phyloP scores from a whole-genome alignment of 2,113 vertebrate genomes.

The Eurypyga helias region DNA sequence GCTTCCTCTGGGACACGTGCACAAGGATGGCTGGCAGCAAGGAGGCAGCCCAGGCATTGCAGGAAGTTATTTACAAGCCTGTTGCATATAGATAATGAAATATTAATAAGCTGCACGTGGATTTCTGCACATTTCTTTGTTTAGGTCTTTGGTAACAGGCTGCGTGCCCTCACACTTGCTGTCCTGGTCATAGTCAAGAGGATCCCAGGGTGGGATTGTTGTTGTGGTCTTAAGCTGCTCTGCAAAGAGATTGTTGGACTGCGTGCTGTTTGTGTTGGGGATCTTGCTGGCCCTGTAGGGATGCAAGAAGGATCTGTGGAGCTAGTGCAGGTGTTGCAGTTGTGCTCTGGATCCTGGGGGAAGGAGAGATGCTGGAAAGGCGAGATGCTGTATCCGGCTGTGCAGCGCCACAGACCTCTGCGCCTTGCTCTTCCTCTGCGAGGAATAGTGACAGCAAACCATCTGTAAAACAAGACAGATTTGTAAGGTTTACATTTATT shows the following conservation, averaged over 20 bases:
- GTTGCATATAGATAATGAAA: neutral
- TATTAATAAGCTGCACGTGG: neutral
- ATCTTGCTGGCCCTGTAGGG: neutral
- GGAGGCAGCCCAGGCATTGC: neutral
- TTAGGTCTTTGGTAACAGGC: neutral
- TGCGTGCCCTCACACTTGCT: accelerated
- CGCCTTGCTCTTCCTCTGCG: neutral
- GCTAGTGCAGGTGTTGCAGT: neutral
- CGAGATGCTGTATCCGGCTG: neutral
- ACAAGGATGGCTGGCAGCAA: neutral
- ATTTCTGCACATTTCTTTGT: neutral
- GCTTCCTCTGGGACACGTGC: accelerated
- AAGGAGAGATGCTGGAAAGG: accelerated
- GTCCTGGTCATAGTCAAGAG: neutral
- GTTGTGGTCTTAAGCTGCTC: neutral
- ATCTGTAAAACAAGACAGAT: neutral
- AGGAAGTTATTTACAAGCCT: neutral
- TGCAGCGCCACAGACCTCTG: accelerated
- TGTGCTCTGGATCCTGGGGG: accelerated
- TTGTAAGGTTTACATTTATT: neutral
- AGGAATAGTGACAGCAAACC: neutral
- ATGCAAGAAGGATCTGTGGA: accelerated
- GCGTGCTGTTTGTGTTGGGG: neutral
- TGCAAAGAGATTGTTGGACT: neutral
- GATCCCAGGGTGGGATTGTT: accelerated